phyloP scores from a whole-genome alignment of 2,888 invertebrate genomes.

The Eustalomyia histrio region DNA sequence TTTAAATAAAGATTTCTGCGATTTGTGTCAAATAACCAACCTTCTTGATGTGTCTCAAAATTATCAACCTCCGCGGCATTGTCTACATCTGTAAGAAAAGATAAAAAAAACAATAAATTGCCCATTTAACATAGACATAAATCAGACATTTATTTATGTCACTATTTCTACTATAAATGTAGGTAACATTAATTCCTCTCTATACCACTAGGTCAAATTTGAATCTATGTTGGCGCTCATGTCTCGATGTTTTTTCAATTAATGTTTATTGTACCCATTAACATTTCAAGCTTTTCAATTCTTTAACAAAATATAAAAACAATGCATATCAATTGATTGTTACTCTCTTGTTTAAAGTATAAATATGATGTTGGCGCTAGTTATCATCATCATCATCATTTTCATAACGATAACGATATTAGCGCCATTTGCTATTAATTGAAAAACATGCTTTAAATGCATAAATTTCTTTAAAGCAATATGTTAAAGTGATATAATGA shows the following conservation, averaged over 20 bases:
- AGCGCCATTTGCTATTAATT: constrained; percentile 52
- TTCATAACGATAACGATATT: constrained; percentile 24
- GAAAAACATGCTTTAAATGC: constrained; percentile 18
- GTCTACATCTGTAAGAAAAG: constrained; percentile 64
- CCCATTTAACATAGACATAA: constrained; percentile 27
- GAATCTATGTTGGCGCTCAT: background rate
- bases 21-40: constrained; percentile 33
- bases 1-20: no score
- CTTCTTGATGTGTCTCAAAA: constrained; percentile 66
- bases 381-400: background rate
- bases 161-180: no score
- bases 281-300: no score
- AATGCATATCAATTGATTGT: constrained; percentile 58
- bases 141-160: constrained; percentile 33
- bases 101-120: constrained; percentile 16
- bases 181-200: background rate
- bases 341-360: constrained; percentile 6
- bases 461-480: constrained; percentile 12
- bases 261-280: background rate
- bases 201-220: constrained; percentile 27
- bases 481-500: constrained; percentile 57
- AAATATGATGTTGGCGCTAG: constrained; percentile 39
- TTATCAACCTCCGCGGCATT: constrained; percentile 54
- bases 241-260: constrained; percentile 48
- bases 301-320: background rate